These are phyloP conservation scores for Melanotaenia duboulayi DNA, from an alignment of 2,113 vertebrate species.

Conservation along the genomic window DNA sequence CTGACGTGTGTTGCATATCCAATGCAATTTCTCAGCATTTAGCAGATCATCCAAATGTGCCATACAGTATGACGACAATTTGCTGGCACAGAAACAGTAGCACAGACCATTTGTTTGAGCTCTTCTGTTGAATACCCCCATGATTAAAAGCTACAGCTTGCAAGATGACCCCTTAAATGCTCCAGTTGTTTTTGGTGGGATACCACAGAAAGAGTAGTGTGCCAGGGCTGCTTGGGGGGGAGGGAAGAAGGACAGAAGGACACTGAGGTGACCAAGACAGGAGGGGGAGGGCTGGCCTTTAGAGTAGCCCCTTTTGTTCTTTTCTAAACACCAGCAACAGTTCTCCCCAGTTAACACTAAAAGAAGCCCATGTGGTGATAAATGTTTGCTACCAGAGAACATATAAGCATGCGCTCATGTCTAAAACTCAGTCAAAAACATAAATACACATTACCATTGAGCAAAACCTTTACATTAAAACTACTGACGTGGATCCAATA, in stretches of 20 bases:
- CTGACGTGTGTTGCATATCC: conserved; percentile 43
- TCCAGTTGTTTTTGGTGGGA: conserved; percentile 57
- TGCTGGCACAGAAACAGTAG: conserved; percentile 13
- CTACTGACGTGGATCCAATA: conserved; percentile 41
- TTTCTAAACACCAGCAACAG: conserved; percentile 46
- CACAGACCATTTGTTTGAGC: conserved; percentile 21
- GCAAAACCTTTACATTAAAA: conserved; percentile 39
- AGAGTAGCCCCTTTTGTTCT: conserved; percentile 47
- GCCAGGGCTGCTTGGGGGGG: conserved; percentile 28
- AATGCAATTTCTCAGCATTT: conserved; percentile 47
- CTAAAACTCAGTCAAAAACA: not conserved
- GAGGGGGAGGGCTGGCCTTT: conserved; percentile 30
- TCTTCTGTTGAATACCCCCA: conserved; percentile 23
- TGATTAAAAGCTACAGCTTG: conserved; percentile 38
- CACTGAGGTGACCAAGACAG: conserved; percentile 7
- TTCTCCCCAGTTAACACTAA: conserved; percentile 24
- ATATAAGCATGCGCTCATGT: not conserved
- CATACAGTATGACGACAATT: conserved; percentile 12
- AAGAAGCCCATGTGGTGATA: conserved; percentile 38
- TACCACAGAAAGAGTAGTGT: conserved; percentile 45
- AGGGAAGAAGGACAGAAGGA: conserved; percentile 22
- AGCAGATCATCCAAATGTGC: not conserved
- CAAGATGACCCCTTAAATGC: conserved; percentile 44
- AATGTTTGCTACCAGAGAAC: conserved; percentile 41
- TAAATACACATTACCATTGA: conserved; percentile 12